A percentile compares a stretch with the other conserved stretches of the same genome.
Conservation (phyloP, 2,797 vertebrate genomes). For the Bovichtus variegatus region DNA sequence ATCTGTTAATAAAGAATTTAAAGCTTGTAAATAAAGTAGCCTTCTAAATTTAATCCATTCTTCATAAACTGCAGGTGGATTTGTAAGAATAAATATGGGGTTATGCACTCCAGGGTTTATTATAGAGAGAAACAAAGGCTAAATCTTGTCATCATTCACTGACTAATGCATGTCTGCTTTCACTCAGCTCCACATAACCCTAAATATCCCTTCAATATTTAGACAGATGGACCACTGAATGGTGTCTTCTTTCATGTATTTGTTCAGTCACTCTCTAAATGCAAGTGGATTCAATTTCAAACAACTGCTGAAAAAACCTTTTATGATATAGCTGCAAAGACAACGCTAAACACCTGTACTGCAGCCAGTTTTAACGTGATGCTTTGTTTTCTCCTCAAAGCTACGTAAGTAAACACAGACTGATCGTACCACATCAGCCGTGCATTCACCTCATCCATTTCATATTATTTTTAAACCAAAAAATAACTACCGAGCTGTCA, state of each 20-base stretch:
- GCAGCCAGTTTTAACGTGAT: neutral
- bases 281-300: slow-evolving; percentile 22
- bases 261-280: neutral
- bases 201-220: slow-evolving; percentile 10
- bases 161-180: slow-evolving; percentile 17
- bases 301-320: slow-evolving; percentile 9
- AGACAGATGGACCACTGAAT: slow-evolving; percentile 19
- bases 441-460: neutral
- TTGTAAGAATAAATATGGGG: neutral
- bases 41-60: neutral
- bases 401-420: slow-evolving; percentile 10
- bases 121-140: slow-evolving; percentile 11
- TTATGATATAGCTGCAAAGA: slow-evolving; percentile 5
- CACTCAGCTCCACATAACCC: neutral
- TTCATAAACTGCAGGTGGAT: neutral
- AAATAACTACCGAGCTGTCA: neutral
- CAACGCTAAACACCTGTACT: slow-evolving; percentile 31
- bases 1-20: neutral
- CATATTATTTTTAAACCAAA: neutral
- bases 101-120: neutral
- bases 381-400: slow-evolving; percentile 13
- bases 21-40: slow-evolving; percentile 1
- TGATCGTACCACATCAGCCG: neutral
- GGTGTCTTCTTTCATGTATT: slow-evolving; percentile 14
- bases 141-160: slow-evolving; percentile 2